A percentile compares a stretch with the other conserved stretches of the same genome.
Conservation (phyloP, 2,888 invertebrate genomes). For the Caenorhabditis panamensis region DNA sequence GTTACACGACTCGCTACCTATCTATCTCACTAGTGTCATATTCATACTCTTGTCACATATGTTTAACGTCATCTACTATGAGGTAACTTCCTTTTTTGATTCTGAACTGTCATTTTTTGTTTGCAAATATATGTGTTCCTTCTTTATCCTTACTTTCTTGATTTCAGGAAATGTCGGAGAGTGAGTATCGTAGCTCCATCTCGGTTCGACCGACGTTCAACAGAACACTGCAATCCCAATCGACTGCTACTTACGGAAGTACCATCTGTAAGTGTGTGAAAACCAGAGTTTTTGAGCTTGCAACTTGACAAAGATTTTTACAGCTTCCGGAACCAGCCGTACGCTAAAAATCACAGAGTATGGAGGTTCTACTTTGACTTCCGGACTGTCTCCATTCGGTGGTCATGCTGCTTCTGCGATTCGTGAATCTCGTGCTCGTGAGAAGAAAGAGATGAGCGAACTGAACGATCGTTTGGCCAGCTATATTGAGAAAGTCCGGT, state of each 20-base stretch:
- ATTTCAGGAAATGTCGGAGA: slow-evolving; percentile 62
- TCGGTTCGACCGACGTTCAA: slow-evolving; percentile 76
- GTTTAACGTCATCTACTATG: slow-evolving; percentile 60
- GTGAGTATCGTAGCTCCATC: slow-evolving; percentile 71
- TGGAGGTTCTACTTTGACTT: slow-evolving; percentile 66
- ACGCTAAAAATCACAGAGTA: slow-evolving; percentile 78
- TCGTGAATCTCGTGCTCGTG: slow-evolving; percentile 81
- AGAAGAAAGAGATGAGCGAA: slow-evolving; percentile 83
- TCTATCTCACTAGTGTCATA: slow-evolving; percentile 41
- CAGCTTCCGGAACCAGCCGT: slow-evolving; percentile 67
- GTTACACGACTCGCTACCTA: slow-evolving; percentile 14
- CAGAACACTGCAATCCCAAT: slow-evolving; percentile 60
- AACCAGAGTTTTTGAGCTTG: neutral
- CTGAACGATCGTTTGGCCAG: slow-evolving; percentile 83
- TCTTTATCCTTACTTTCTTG: neutral
- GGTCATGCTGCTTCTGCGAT: slow-evolving; percentile 82
- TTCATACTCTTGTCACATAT: slow-evolving; percentile 57
- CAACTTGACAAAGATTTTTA: neutral
- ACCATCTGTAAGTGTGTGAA: slow-evolving; percentile 63
- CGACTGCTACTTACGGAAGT: slow-evolving; percentile 65
- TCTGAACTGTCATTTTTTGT: neutral
- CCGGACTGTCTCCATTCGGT: slow-evolving; percentile 74
- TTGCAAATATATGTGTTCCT: no score
- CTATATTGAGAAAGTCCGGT: slow-evolving; percentile 83
- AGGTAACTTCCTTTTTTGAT: slow-evolving; percentile 36